A percentile compares a stretch with the other conserved stretches of the same genome.
Conservation (phyloP, 2,113 vertebrate genomes). For the Atrichornis clamosus region DNA sequence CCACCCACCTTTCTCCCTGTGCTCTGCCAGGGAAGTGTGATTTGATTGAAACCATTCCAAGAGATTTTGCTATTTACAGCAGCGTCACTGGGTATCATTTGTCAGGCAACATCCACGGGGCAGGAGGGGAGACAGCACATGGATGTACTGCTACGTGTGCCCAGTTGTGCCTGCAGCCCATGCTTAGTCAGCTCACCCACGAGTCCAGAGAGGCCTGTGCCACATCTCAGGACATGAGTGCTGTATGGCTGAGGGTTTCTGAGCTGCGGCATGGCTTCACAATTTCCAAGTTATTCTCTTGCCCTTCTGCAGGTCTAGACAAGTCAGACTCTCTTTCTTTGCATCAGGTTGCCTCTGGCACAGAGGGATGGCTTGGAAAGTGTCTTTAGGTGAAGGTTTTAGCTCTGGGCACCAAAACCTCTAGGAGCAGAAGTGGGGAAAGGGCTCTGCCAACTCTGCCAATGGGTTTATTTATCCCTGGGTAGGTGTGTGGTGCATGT, state of each 20-base stretch:
- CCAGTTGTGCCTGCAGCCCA: neutral
- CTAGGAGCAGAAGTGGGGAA: neutral
- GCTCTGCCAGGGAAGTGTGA: neutral
- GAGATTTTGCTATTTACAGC: neutral
- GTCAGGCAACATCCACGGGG: accelerated
- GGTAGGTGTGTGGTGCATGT: no score
- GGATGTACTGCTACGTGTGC: accelerated
- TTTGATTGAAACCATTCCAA: conserved; percentile 4
- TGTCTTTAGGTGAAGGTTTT: neutral
- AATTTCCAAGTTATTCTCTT: neutral
- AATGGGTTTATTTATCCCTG: neutral
- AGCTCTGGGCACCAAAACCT: neutral
- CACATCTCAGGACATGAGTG: accelerated
- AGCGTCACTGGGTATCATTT: neutral
- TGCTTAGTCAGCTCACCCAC: accelerated
- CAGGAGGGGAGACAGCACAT: neutral
- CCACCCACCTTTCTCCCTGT: neutral
- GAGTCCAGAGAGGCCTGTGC: neutral
- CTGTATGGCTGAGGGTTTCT: neutral
- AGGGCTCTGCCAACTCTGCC: neutral
- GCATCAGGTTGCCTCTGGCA: neutral
- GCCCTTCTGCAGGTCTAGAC: neutral
- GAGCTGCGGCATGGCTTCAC: neutral
- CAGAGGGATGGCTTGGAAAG: neutral
- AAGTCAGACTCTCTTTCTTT: neutral